phyloP scores from a whole-genome alignment of 2,113 vertebrate species.

The Nibea coibor region DNA sequence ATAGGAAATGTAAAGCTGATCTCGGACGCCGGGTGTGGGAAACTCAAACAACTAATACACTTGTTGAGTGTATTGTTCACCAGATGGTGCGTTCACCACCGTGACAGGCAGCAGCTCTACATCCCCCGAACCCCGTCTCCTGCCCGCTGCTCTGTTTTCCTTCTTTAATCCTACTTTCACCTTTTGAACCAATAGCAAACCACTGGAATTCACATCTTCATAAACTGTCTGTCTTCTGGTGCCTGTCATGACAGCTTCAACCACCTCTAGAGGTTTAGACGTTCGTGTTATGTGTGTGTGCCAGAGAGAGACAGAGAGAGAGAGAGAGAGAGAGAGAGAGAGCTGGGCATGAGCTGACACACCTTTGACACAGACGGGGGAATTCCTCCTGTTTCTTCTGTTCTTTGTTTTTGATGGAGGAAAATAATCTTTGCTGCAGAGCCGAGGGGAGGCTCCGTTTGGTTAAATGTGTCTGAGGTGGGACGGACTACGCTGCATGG shows the following conservation, averaged over 20 bases:
- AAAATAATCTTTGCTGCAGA: neutral
- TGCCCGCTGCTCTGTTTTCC: neutral
- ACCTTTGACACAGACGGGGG: conserved; percentile 26
- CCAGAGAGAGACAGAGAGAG: conserved; percentile 1
- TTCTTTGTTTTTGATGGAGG: neutral
- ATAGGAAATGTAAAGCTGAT: conserved; percentile 58
- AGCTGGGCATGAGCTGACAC: neutral
- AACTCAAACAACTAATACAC: conserved; percentile 59
- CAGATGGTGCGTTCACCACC: conserved; percentile 11
- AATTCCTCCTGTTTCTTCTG: conserved; percentile 14
- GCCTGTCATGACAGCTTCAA: conserved; percentile 34
- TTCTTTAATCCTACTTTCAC: neutral
- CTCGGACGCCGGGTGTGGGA: conserved; percentile 61
- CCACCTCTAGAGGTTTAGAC: neutral
- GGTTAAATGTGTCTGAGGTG: neutral
- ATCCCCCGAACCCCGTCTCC: neutral
- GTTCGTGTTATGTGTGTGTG: neutral
- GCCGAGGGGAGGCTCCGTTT: neutral
- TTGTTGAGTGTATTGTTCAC: conserved; percentile 4
- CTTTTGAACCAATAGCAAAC: conserved; percentile 18
- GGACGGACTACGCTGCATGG: neutral
- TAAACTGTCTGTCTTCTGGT: conserved; percentile 15
- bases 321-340: too few relatives aligned
- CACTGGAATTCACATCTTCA: conserved; percentile 21
- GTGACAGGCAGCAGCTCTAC: neutral